A percentile compares a stretch with the other conserved stretches of the same genome.
These are phyloP conservation scores for Hypothenemus hampei DNA, from an alignment of 1,140 invertebrate genomes.

Conservation along the genomic window DNA sequence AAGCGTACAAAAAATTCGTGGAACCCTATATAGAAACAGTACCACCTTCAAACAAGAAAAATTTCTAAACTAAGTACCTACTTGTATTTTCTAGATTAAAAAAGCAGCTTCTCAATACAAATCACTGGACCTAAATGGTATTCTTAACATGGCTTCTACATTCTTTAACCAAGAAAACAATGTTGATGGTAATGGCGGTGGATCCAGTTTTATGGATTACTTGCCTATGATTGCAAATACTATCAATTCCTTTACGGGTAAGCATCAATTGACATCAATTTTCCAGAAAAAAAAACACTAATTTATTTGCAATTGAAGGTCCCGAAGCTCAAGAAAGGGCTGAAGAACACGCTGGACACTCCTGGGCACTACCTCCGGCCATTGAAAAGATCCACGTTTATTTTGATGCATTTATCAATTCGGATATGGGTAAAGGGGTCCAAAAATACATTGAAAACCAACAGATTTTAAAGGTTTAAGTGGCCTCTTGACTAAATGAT, in stretches of 20 bases:
- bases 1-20: not conserved
- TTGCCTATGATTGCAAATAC: slow-evolving; percentile 27
- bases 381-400: slow-evolving; percentile 67
- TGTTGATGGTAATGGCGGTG: not conserved
- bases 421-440: slow-evolving; percentile 65
- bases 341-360: slow-evolving; percentile 65
- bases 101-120: slow-evolving; percentile 12
- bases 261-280: too few relatives aligned
- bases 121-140: slow-evolving; percentile 29
- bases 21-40: not conserved
- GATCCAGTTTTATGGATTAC: slow-evolving; percentile 21
- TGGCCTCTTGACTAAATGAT: not conserved
- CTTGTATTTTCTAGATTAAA: slow-evolving; percentile 2
- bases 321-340: slow-evolving; percentile 51
- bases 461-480: slow-evolving; percentile 48
- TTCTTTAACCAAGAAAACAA: slow-evolving; percentile 7
- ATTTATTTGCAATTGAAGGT: slow-evolving; percentile 32
- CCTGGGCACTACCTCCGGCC: slow-evolving; percentile 66
- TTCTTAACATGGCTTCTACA: slow-evolving; percentile 23
- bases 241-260: slow-evolving; percentile 24
- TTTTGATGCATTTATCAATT: slow-evolving; percentile 74
- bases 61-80: not conserved
- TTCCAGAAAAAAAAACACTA: not conserved
- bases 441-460: slow-evolving; percentile 68
- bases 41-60: too few relatives aligned